These are phyloP conservation scores for Sardina pilchardus DNA, from an alignment of 2,113 vertebrate species.

Conservation along the genomic window DNA sequence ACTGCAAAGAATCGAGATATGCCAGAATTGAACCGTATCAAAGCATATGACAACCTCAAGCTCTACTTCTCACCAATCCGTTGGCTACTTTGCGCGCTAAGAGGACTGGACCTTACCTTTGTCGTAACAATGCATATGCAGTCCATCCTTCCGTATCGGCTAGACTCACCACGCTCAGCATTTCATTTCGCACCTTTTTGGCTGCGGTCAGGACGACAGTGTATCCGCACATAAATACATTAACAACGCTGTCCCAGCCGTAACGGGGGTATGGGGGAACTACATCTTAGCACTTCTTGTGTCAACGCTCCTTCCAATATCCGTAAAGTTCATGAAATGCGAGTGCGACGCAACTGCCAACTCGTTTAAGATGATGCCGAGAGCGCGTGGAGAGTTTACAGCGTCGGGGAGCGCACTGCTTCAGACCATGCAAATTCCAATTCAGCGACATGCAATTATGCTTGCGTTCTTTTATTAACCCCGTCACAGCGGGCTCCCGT, in stretches of 20 bases:
- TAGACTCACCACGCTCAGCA: constrained; percentile 69
- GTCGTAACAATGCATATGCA: constrained; percentile 93
- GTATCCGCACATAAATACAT: constrained; percentile 18
- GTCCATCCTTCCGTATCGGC: constrained; percentile 80
- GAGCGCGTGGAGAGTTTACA: neutral
- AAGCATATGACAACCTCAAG: neutral
- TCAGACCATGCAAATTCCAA: constrained; percentile 13
- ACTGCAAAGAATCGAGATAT: too few relatives aligned
- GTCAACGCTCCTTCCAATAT: neutral
- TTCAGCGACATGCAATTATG: constrained; percentile 21
- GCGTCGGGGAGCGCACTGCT: constrained; percentile 1
- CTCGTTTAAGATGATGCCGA: neutral
- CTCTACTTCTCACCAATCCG: neutral
- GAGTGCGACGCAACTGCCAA: neutral
- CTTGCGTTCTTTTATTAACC: constrained; percentile 65
- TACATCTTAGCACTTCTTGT: constrained; percentile 9
- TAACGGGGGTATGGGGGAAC: neutral
- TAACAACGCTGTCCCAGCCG: neutral
- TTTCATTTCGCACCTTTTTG: constrained; percentile 51
- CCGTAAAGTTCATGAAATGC: constrained; percentile 14
- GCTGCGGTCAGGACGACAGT: constrained; percentile 34
- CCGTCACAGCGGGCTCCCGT: constrained; percentile 15
- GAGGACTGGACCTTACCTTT: constrained; percentile 78
- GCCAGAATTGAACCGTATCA: neutral
- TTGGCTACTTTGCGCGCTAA: neutral